Conservation (phyloP, 2,113 vertebrate genomes). For the Gila orcuttii region DNA sequence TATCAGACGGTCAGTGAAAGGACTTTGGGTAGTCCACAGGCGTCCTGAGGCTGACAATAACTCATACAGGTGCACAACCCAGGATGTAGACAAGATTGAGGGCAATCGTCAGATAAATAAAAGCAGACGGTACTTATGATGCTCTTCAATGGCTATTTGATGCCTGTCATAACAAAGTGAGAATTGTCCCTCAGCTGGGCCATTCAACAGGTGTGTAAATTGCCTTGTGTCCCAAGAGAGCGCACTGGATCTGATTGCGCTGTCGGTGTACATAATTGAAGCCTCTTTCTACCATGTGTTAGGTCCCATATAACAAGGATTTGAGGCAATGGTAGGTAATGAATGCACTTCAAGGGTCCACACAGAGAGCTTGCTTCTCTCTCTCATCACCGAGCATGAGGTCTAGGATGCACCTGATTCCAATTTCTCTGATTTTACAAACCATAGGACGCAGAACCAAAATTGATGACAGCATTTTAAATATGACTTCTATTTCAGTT, state of each 20-base stretch:
- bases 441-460: background rate
- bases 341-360: conserved; percentile 20
- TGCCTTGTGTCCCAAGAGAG: conserved; percentile 20
- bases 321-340: conserved; percentile 25
- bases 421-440: conserved; percentile 22
- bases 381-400: background rate
- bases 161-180: conserved; percentile 32
- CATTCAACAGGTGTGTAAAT: conserved; percentile 45
- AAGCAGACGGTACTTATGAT: conserved; percentile 15
- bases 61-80: background rate
- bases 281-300: conserved; percentile 6
- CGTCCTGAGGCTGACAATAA: background rate
- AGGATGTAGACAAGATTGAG: background rate
- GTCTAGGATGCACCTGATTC: conserved; percentile 22
- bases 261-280: conserved; percentile 16
- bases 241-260: conserved; percentile 21
- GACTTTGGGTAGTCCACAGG: background rate
- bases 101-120: conserved; percentile 14
- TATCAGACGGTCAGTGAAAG: background rate
- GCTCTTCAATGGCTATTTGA: background rate
- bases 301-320: background rate
- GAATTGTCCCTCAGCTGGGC: conserved; percentile 20
- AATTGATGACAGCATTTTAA: background rate
- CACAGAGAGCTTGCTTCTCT: background rate
- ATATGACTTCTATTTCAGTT: background rate